Conservation (phyloP, 2,113 vertebrate species). For the Ptychochromis oligacanthus region DNA sequence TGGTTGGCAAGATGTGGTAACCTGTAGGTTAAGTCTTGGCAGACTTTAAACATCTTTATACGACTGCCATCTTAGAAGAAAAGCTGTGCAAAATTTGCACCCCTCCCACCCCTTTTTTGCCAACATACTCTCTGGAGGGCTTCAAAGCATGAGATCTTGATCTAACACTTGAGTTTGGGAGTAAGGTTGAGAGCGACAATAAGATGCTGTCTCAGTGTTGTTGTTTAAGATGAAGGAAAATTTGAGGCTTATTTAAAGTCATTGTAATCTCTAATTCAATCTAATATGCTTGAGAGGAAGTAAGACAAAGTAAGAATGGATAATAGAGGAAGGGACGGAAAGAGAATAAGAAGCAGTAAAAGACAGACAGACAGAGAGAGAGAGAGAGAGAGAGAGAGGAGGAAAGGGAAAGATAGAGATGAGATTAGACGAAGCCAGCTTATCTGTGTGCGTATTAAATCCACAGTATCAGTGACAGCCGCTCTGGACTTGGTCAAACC, state of each 20-base stretch:
- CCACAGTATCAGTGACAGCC: conserved; percentile 31
- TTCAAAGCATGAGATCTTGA: conserved; percentile 2
- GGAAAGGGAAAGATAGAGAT: conserved; percentile 21
- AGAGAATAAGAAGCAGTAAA: background rate
- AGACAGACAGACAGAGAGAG: background rate
- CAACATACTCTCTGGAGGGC: background rate
- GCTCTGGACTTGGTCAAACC: conserved; percentile 37
- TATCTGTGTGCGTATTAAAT: conserved; percentile 47
- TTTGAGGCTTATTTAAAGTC: conserved; percentile 12
- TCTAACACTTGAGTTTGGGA: background rate
- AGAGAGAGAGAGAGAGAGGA: background rate
- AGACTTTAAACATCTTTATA: conserved; percentile 32
- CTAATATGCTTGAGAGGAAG: conserved; percentile 25
- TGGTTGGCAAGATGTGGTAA: conserved; percentile 7
- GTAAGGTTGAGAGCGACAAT: background rate
- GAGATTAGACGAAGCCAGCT: conserved; percentile 47
- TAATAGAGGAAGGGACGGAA: background rate
- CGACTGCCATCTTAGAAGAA: conserved; percentile 2
- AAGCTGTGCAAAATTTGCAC: conserved; percentile 12
- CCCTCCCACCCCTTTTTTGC: background rate
- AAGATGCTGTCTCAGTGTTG: conserved; percentile 4
- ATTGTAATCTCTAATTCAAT: conserved; percentile 40
- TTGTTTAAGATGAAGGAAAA: background rate
- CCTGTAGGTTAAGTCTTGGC: conserved; percentile 10
- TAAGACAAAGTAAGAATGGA: background rate